These are phyloP conservation scores for Sebastiscus albofasciatus DNA, from an alignment of 2,797 vertebrate genomes.

Conservation along the genomic window DNA sequence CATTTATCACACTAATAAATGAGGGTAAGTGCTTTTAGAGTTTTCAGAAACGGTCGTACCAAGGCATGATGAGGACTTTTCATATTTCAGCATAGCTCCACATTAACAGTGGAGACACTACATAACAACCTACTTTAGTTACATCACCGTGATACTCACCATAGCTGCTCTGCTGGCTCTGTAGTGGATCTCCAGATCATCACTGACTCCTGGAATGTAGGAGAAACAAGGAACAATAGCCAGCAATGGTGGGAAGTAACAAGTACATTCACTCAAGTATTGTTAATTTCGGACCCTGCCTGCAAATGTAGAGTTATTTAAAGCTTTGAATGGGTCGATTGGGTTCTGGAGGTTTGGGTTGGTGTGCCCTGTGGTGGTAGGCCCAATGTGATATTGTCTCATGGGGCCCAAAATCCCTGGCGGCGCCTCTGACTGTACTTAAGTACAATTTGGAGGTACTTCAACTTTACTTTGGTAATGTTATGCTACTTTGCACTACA, in stretches of 20 bases:
- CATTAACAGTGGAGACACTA: background rate
- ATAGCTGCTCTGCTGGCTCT: slow-evolving; percentile 64
- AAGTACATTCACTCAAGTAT: background rate
- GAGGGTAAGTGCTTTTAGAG: background rate
- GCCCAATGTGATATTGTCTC: background rate
- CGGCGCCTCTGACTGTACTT: no score
- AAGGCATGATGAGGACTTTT: slow-evolving; percentile 22
- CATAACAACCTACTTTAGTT: slow-evolving; percentile 29
- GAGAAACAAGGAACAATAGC: background rate
- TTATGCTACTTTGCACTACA: background rate
- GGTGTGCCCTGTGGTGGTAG: no score
- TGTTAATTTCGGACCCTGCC: no score
- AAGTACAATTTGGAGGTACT: background rate
- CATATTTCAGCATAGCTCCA: background rate
- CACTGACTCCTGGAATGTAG: slow-evolving; percentile 54
- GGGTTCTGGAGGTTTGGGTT: background rate
- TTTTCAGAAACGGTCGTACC: background rate
- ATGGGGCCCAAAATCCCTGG: background rate
- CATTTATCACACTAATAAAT: background rate
- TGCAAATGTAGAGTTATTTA: background rate
- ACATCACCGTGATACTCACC: slow-evolving; percentile 55
- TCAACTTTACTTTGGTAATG: background rate
- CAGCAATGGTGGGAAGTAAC: background rate
- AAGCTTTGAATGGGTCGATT: background rate
- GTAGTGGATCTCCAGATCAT: slow-evolving; percentile 62